Base-by-base conservation (phyloP, 92 coral and sea anemone species). In the Zoanthus sociatus region DNA sequence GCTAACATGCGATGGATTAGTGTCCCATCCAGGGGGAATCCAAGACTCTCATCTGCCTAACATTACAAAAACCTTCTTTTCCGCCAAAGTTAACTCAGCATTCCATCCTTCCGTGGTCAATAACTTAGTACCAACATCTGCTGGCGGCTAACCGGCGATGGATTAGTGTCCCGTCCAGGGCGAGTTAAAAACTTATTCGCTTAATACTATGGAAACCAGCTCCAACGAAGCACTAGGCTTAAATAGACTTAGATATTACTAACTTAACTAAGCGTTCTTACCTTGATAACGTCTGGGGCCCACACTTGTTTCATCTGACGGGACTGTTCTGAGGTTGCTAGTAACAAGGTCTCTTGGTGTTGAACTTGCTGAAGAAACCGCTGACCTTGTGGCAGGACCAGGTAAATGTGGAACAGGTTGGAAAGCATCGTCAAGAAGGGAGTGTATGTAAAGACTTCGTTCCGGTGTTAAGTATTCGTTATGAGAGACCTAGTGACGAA, bases 361-460 rank as follows among this genome's bases (percentile, higher is more conserved):
- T 26, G 84, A 71, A 17, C 20, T 45, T 79, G 54, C 73, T 6
- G 72, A 44, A 71, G 84, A 61, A 33, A 48, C 84, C 58, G 44
- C 73, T 60, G 84, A 71, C 56, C 73, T 63, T 74, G 58, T 74
- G 42, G 84, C 60, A 64, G 84, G 84, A 73, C 45, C 84, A 13
- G 84, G 73, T 61, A 79, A 26, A 11, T 79, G 63, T n/a, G 84
- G 84, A 17, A 79, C 84, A 0, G 84, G 84, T 45, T 61, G 84
- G 42, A 63, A 79, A n/a, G 84, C 84, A 20, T 79, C 84, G 44
- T 79, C 50, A 50, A 79, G 84, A 33, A 79, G 72, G 53, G 84
- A 79, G 20, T 79, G 84, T 79, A 79, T 79, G 30, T 79, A 79
- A 12, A 33, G 73, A 71, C 73, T 79, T 17, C 56, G 47, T 47